A percentile compares a stretch with the other conserved stretches of the same genome.
Conservation (phyloP, 2,113 vertebrate species). For the Hypocryptadius cinnamomeus region DNA sequence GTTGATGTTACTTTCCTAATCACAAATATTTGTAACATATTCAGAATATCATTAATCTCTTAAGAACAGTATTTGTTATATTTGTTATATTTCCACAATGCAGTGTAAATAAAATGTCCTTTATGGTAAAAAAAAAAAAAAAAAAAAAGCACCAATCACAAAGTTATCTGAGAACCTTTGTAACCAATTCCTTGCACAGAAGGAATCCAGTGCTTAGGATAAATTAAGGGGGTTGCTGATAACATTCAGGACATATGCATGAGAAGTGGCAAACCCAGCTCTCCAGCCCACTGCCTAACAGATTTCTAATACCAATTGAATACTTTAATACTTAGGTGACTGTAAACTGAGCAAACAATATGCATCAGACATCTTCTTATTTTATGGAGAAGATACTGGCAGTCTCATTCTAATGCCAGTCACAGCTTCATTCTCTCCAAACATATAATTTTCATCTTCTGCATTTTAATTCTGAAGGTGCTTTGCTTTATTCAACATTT, state of each 20-base stretch:
- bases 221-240: background rate
- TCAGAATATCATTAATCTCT: background rate
- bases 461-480: background rate
- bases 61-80: background rate
- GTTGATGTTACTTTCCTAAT: background rate
- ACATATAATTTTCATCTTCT: background rate
- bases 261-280: background rate
- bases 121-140: background rate
- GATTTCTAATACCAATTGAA: background rate
- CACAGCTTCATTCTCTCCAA: background rate
- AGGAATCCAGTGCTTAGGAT: background rate
- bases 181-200: background rate
- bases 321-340: background rate
- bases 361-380: rapidly evolving
- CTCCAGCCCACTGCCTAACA: background rate
- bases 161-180: background rate
- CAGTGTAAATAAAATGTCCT: background rate
- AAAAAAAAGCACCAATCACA: too few species aligned
- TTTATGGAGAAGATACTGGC: background rate
- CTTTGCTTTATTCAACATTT: background rate
- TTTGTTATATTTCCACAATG: background rate
- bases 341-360: background rate
- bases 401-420: background rate
- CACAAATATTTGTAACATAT: background rate
- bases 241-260: background rate